Evolutionary conservation across 2,888 invertebrate species (phyloP).

Genomic region (Phragmatobia fuliginosa): DNA sequence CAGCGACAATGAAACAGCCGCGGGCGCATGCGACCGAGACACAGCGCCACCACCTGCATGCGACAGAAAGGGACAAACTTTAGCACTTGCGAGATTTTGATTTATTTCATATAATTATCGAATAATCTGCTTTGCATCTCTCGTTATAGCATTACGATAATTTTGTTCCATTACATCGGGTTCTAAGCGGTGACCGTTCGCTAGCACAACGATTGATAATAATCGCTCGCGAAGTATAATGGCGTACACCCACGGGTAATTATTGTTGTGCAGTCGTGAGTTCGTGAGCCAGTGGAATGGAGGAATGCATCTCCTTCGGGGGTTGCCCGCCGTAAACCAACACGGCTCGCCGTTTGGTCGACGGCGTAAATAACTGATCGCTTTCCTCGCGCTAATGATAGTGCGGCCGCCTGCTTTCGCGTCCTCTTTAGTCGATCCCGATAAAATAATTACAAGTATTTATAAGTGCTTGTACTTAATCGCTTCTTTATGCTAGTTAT

Average conservation of each 20-base stretch:
- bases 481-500: conserved; percentile 71
- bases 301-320: conserved; percentile 87
- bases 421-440: conserved; percentile 80
- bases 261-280: conserved; percentile 87
- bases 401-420: conserved; percentile 74
- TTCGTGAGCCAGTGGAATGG: conserved; percentile 84
- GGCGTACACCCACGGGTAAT: conserved; percentile 87
- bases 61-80: conserved; percentile 63
- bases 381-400: conserved; percentile 84
- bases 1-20: conserved; percentile 72
- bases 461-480: conserved; percentile 80
- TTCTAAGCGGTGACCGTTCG: conserved; percentile 84
- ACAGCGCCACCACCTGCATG: conserved; percentile 42
- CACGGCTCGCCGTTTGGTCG: conserved; percentile 69
- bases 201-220: conserved; percentile 85
- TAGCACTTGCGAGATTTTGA: conserved; percentile 78
- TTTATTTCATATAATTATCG: conserved; percentile 85
- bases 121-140: conserved; percentile 86
- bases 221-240: conserved; percentile 86
- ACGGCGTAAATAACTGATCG: conserved; percentile 84
- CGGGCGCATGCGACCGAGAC: conserved; percentile 65
- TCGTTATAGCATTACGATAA: conserved; percentile 85
- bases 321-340: conserved; percentile 84
- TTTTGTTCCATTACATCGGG: conserved; percentile 82
- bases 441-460: conserved; percentile 84